phyloP scores from a whole-genome alignment of 2,113 vertebrate genomes.

The Entelurus aequoreus region DNA sequence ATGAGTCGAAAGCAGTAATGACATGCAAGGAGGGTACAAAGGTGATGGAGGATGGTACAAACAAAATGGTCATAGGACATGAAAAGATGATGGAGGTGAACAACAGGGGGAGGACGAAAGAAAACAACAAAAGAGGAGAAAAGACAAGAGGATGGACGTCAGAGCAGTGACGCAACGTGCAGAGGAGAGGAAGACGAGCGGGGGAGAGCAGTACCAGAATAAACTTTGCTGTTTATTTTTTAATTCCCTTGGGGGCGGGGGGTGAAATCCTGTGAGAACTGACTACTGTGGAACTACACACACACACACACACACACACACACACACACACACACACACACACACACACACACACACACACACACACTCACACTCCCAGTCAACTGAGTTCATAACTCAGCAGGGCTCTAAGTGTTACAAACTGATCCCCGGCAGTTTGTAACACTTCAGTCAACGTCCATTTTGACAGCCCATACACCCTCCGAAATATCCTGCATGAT shows the following conservation, averaged over 20 bases:
- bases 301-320: background rate
- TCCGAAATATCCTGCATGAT: conserved; percentile 5
- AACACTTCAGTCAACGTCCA: conserved; percentile 28
- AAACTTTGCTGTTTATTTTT: conserved; percentile 48
- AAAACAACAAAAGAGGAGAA: background rate
- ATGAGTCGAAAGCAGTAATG: background rate
- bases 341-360: conserved; percentile 12
- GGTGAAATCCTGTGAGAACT: conserved; percentile 60
- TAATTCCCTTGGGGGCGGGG: conserved; percentile 42
- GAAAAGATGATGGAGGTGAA: background rate
- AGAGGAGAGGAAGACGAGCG: background rate
- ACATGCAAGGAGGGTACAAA: background rate
- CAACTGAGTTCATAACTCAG: conserved; percentile 9
- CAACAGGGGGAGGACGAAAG: background rate
- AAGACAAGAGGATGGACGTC: background rate
- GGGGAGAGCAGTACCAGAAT: conserved; percentile 40
- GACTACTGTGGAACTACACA: conserved; percentile 58
- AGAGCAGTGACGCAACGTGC: background rate
- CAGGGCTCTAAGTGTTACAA: conserved; percentile 14
- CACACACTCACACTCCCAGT: conserved; percentile 12
- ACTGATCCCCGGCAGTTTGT: conserved; percentile 1
- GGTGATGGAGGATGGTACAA: background rate
- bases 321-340: conserved; percentile 9
- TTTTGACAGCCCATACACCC: conserved; percentile 8
- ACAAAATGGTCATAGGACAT: background rate